These are phyloP conservation scores for Craterocephalus amniculus DNA, from an alignment of 2,797 vertebrate genomes.

Conservation along the genomic window DNA sequence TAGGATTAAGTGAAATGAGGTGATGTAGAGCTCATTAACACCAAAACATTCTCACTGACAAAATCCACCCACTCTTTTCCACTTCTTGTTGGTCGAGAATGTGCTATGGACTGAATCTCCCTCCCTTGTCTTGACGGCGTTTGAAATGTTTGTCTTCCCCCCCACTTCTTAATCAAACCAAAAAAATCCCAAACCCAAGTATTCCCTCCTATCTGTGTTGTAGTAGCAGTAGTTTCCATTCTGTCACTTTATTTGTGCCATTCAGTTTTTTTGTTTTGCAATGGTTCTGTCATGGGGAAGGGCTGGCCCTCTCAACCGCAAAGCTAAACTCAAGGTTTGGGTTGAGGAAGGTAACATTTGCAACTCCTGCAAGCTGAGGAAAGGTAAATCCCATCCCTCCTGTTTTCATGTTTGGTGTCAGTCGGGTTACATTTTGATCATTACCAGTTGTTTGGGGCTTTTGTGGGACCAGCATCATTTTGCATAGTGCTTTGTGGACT, in stretches of 20 bases:
- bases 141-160: slow-evolving; percentile 78
- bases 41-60: slow-evolving; percentile 38
- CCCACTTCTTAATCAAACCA: slow-evolving; percentile 66
- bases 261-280: slow-evolving; percentile 68
- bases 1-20: slow-evolving; percentile 47
- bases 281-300: slow-evolving; percentile 69
- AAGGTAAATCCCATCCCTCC: slow-evolving; percentile 84
- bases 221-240: slow-evolving; percentile 81
- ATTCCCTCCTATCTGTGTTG: slow-evolving; percentile 71
- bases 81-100: slow-evolving; percentile 75
- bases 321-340: slow-evolving; percentile 79
- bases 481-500: slow-evolving; percentile 82
- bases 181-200: slow-evolving; percentile 17
- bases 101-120: slow-evolving; percentile 85
- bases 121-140: slow-evolving; percentile 85
- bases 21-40: slow-evolving; percentile 55
- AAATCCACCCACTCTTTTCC: slow-evolving; percentile 79
- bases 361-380: slow-evolving; percentile 78
- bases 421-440: slow-evolving; percentile 74
- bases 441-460: slow-evolving; percentile 68
- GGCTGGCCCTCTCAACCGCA: slow-evolving; percentile 77
- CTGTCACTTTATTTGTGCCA: slow-evolving; percentile 73
- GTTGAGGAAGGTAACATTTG: slow-evolving; percentile 82
- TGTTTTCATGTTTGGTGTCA: slow-evolving; percentile 79
- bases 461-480: slow-evolving; percentile 71